Percentiles rank a stretch among this genome's conserved stretches.
Conservation (phyloP, 2,113 vertebrate species). For the Sinocyclocheilus maitianheensis region DNA sequence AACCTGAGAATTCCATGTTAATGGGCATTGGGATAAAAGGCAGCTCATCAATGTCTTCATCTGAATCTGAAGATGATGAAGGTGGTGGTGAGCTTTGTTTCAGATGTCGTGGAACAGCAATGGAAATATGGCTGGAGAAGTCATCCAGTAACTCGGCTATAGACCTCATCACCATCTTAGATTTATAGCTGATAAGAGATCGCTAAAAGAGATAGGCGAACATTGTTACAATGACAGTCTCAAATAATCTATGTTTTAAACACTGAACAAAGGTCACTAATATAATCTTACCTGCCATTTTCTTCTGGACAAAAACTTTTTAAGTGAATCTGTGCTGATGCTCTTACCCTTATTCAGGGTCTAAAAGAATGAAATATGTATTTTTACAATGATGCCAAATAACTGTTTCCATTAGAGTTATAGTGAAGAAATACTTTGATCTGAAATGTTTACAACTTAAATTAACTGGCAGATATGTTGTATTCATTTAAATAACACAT, state of each 20-base stretch:
- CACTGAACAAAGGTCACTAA: background rate
- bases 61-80: conserved; percentile 94
- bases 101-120: conserved; percentile 86
- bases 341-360: conserved; percentile 86
- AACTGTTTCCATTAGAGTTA: background rate
- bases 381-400: conserved; percentile 7
- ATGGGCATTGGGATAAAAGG: conserved; percentile 93
- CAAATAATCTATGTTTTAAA: background rate
- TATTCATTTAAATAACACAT: background rate
- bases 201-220: conserved; percentile 73
- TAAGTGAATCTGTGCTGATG: conserved; percentile 91
- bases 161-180: conserved; percentile 94
- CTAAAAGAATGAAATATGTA: conserved; percentile 67
- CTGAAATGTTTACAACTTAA: no score
- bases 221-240: background rate
- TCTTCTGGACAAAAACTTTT: conserved; percentile 90
- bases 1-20: conserved; percentile 90
- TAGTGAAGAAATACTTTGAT: no score
- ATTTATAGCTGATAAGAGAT: conserved; percentile 96
- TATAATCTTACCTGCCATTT: conserved; percentile 90
- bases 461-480: background rate
- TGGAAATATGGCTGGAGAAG: conserved; percentile 87
- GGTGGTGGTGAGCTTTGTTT: conserved; percentile 82
- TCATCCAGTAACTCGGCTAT: conserved; percentile 92
- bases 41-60: conserved; percentile 91